Conservation (phyloP, 2,888 invertebrate genomes). For the Agelastica alni region DNA sequence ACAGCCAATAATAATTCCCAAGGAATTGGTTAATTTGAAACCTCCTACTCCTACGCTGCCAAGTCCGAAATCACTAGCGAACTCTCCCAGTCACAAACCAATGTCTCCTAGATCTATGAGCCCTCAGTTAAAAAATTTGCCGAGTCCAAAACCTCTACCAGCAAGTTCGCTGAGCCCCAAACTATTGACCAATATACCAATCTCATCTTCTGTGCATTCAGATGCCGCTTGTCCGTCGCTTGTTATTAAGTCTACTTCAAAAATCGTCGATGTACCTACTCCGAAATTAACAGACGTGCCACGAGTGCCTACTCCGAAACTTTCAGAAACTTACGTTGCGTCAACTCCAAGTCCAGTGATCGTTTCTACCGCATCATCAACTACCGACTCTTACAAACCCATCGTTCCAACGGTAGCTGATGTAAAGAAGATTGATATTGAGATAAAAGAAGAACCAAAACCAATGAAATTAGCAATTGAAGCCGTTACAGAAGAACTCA, state of each 20-base stretch:
- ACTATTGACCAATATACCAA: no score
- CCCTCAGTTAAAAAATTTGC: slow-evolving; percentile 10
- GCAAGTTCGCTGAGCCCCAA: background rate
- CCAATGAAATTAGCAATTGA: slow-evolving; percentile 44
- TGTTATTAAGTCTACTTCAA: background rate
- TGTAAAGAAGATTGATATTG: background rate
- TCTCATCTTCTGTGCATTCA: background rate
- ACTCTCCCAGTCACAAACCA: slow-evolving; percentile 19
- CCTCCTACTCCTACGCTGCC: slow-evolving; percentile 14
- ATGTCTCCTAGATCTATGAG: slow-evolving; percentile 22
- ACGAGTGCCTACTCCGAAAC: slow-evolving; percentile 11
- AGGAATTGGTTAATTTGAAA: slow-evolving; percentile 15
- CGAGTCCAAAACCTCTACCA: slow-evolving; percentile 24
- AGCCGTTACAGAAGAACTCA: slow-evolving; percentile 50
- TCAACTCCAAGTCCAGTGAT: slow-evolving; percentile 60
- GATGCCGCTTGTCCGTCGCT: background rate
- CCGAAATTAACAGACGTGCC: background rate
- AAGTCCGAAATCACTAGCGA: slow-evolving; percentile 21
- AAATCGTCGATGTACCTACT: background rate
- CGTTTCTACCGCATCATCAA: slow-evolving; percentile 38
- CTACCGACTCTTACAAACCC: background rate
- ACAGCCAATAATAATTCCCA: slow-evolving; percentile 25
- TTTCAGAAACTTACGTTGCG: slow-evolving; percentile 38
- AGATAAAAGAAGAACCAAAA: slow-evolving; percentile 9
- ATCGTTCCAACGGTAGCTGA: background rate